These are phyloP conservation scores for Caenorhabditis afra DNA, from an alignment of 2,888 invertebrate genomes.

Conservation along the genomic window DNA sequence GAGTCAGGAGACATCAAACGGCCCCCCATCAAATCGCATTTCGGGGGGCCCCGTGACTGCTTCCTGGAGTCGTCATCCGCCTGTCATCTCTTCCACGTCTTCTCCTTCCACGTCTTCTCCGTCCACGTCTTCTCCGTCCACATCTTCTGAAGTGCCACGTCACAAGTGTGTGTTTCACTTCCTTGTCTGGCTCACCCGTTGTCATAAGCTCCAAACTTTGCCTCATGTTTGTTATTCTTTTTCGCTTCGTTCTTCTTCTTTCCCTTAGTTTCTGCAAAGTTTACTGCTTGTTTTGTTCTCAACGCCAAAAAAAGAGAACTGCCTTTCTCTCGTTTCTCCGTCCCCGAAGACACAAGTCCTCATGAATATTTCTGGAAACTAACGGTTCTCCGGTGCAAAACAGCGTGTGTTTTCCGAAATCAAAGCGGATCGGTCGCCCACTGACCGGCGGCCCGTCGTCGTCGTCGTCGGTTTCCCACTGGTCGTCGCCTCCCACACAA, in stretches of 20 bases:
- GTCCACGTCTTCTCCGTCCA: neutral
- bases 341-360: neutral
- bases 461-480: neutral
- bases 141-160: constrained; percentile 14
- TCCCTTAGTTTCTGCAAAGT: constrained; percentile 17
- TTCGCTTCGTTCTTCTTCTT: constrained; percentile 17
- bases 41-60: constrained; percentile 27
- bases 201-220: constrained; percentile 40
- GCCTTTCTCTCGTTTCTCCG: too few relatives aligned
- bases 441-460: constrained; percentile 25
- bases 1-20: constrained; percentile 21
- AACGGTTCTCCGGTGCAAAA: neutral
- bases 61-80: constrained; percentile 33
- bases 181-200: constrained; percentile 38
- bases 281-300: constrained; percentile 33
- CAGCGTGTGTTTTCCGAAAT: constrained; percentile 17
- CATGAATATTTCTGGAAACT: constrained; percentile 27
- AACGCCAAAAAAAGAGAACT: neutral
- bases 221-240: neutral
- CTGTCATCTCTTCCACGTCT: constrained; percentile 13
- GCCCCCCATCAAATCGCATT: constrained; percentile 42
- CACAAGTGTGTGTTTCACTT: constrained; percentile 18
- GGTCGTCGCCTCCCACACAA: constrained; percentile 34
- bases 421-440: constrained; percentile 31
- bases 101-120: constrained; percentile 4